Percentiles rank a stretch among this genome's conserved stretches.
Conservation (phyloP, 2,113 vertebrate genomes). For the Lepidothrix coronata region DNA sequence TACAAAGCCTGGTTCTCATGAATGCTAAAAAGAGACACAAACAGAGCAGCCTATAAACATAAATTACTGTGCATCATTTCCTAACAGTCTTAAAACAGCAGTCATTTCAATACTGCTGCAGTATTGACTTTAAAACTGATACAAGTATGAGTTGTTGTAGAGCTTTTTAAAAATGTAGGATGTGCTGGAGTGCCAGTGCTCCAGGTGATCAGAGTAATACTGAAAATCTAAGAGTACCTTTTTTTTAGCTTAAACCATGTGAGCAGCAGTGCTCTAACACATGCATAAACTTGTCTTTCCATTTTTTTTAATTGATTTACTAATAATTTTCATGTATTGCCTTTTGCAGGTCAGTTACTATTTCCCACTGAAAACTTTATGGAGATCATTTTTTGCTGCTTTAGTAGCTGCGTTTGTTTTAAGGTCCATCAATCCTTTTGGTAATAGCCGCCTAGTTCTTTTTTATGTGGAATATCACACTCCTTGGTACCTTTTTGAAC, state of each 20-base stretch:
- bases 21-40: background rate
- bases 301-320: background rate
- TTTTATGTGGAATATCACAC: conserved; percentile 99
- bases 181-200: background rate
- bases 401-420: conserved; percentile 97
- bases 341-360: conserved; percentile 93
- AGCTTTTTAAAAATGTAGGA: background rate
- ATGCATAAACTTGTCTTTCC: background rate
- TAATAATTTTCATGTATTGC: background rate
- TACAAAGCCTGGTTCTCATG: background rate
- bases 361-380: conserved; percentile 97
- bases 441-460: conserved; percentile 95
- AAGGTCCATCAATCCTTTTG: conserved; percentile 97
- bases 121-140: background rate
- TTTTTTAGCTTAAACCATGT: background rate
- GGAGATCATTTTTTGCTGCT: conserved; percentile 98
- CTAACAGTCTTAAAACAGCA: background rate
- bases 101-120: background rate
- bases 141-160: background rate
- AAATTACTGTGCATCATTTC: background rate
- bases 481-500: conserved; percentile 98
- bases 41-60: background rate
- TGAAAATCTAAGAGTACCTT: background rate
- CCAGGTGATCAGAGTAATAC: background rate
- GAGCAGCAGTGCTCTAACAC: background rate